Percentiles rank a stretch among this genome's conserved stretches.
Evolutionary conservation across 2,797 vertebrate genomes (phyloP).

Genomic region (Microhierax caerulescens): DNA sequence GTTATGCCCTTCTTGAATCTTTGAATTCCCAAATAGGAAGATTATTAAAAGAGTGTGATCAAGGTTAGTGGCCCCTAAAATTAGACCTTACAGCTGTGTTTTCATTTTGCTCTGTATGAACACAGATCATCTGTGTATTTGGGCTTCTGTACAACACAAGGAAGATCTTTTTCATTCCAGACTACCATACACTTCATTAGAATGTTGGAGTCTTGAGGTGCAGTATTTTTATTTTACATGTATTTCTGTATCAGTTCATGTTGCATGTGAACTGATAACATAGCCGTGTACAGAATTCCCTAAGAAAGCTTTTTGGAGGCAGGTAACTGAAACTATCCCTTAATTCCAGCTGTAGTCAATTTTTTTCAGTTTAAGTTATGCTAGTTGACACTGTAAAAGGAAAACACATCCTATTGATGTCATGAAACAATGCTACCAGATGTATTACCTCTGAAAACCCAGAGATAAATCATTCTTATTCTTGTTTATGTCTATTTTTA

Average conservation of each 20-base stretch:
- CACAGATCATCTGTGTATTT: neutral
- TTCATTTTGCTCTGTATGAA: neutral
- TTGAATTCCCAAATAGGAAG: neutral
- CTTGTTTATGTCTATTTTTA: neutral
- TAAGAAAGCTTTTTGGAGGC: neutral
- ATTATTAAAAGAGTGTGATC: neutral
- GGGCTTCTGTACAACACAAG: neutral
- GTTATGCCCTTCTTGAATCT: neutral
- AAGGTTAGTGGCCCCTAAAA: conserved; percentile 33
- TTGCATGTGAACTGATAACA: neutral
- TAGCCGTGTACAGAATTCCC: neutral
- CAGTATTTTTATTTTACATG: neutral
- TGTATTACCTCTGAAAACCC: neutral
- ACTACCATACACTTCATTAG: neutral
- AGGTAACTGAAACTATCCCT: neutral
- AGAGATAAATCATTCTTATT: neutral
- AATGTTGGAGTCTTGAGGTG: neutral
- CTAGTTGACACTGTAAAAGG: neutral
- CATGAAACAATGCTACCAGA: neutral
- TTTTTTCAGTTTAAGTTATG: neutral
- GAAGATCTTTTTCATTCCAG: neutral
- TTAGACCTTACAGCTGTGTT: conserved; percentile 47
- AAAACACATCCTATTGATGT: neutral
- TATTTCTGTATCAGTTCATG: neutral
- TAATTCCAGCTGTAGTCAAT: neutral